Conservation (phyloP, 1,140 invertebrate species). For the Ostrea denselamellosa region DNA sequence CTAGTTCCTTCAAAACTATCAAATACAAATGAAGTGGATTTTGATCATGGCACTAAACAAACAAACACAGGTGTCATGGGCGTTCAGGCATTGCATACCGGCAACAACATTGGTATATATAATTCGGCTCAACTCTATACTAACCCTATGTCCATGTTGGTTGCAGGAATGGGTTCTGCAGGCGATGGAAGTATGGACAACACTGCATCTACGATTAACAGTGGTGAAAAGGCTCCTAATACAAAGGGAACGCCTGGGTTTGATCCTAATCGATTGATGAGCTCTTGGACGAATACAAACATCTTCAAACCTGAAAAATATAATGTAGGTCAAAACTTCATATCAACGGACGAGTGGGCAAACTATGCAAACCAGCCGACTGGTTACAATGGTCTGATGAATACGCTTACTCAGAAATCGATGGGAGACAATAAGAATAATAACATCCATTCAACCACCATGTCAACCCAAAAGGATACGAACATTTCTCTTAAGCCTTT, state of each 20-base stretch:
- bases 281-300: constrained; percentile 27
- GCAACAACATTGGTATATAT: neutral
- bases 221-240: neutral
- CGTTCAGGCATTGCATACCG: neutral
- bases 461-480: neutral
- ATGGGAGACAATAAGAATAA: neutral
- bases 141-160: constrained; percentile 45
- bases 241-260: neutral
- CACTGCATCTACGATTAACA: neutral
- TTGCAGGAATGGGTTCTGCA: constrained; percentile 41
- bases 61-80: neutral
- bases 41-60: neutral
- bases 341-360: constrained; percentile 32
- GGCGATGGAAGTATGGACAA: neutral
- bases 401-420: neutral
- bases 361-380: constrained; percentile 8
- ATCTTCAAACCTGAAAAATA: constrained; percentile 37
- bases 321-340: constrained; percentile 42
- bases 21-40: neutral
- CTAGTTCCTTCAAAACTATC: neutral
- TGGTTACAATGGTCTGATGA: constrained; percentile 5
- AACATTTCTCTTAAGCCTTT: neutral
- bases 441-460: neutral
- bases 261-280: constrained; percentile 54
- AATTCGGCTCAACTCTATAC: constrained; percentile 44